phyloP scores from a whole-genome alignment of 2,113 vertebrate genomes.

The Nycticryphes semicollaris region DNA sequence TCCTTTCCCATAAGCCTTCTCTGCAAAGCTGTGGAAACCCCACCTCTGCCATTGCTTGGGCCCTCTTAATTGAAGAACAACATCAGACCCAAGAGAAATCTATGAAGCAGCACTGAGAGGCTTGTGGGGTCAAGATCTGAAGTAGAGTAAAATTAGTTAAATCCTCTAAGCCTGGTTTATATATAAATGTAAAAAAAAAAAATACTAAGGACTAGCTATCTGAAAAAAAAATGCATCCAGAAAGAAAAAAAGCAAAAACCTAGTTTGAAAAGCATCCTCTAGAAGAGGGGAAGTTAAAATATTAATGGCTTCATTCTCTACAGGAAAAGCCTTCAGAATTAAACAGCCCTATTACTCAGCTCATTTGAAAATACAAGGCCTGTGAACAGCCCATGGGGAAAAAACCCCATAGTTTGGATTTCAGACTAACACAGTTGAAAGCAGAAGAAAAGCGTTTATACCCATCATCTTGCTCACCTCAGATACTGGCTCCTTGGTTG shows the following conservation, averaged over 20 bases:
- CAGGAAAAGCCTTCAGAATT: not conserved
- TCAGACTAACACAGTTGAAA: not conserved
- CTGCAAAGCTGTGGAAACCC: not conserved
- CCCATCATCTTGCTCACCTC: constrained; percentile 22
- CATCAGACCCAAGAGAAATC: not conserved
- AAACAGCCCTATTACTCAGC: not conserved
- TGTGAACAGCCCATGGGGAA: not conserved
- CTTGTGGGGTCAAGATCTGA: not conserved
- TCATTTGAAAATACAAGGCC: not conserved
- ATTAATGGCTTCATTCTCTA: not conserved
- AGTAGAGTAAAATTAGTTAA: not conserved
- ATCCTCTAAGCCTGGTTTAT: not conserved
- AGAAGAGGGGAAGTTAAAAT: not conserved
- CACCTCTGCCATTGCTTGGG: not conserved
- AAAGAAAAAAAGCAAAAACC: not conserved
- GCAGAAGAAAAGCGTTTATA: not conserved
- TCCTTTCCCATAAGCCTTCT: not conserved
- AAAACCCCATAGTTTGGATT: not conserved
- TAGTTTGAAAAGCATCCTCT: not conserved
- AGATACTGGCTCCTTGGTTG: not conserved
- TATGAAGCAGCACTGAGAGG: not conserved
- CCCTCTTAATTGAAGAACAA: not conserved
- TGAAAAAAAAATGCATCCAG: not conserved
- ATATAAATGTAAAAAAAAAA: too few relatives aligned
- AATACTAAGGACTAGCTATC: too few relatives aligned